Conservation (phyloP, 2,888 invertebrate species). For the Dynastes hyllus region DNA sequence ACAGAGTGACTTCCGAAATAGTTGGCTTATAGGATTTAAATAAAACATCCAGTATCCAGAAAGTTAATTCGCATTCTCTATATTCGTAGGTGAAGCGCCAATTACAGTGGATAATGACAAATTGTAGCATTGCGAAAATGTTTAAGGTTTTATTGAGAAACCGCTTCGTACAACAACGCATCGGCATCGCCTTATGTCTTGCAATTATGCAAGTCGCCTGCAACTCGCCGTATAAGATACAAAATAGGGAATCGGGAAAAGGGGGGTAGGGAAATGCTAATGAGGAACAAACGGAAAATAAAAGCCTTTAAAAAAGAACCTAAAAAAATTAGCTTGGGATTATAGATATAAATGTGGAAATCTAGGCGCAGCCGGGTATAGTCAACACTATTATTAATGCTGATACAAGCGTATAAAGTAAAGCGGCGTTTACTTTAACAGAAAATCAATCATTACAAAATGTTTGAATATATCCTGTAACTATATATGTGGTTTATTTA, state of each 20-base stretch:
- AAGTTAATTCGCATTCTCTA: no score
- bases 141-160: constrained; percentile 30
- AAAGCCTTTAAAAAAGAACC: constrained; percentile 30
- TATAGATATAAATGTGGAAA: constrained; percentile 29
- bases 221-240: constrained; percentile 23
- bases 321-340: constrained; percentile 42
- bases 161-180: not conserved
- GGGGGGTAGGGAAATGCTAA: constrained; percentile 50
- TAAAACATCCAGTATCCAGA: no score
- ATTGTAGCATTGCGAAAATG: not conserved
- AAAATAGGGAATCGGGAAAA: constrained; percentile 44
- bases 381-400: constrained; percentile 31
- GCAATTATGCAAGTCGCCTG: constrained; percentile 40
- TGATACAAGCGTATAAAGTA: not conserved
- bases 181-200: not conserved
- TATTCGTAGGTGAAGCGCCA: constrained; percentile 21
- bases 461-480: no score
- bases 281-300: constrained; percentile 31
- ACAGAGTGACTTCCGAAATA: no score
- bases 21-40: no score
- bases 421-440: constrained; percentile 8
- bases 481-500: no score
- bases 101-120: constrained; percentile 16
- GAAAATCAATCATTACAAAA: not conserved
- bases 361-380: constrained; percentile 13